Evolutionary conservation across 2,888 invertebrate species (phyloP), one percentile per base, ranked within the genome.

Genomic region (Stictocephala bisonia): DNA sequence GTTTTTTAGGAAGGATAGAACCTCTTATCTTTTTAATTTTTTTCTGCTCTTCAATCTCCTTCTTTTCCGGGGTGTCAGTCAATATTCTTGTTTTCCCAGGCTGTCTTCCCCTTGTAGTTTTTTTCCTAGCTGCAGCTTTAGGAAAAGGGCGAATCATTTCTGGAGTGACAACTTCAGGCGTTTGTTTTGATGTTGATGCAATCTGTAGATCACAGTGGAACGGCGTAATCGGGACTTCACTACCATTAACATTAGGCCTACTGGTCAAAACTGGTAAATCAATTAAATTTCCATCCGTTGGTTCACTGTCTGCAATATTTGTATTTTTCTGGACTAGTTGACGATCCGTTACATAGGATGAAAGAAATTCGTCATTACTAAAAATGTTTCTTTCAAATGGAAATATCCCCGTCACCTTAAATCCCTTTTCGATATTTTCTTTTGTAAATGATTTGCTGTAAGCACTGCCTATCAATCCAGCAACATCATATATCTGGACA

Each of bases 331-430:
- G 53, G 53, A n/a, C n/a, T n/a, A n/a, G n/a, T n/a, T n/a, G n/a
- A 53, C 70, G n/a, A 26, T 70, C 56, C 22, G 70, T 70, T 4
- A 70, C 56, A 24, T 24, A 22, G 15, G 56, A 56, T 2, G 56
- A 26, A 22, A 26, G 53, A 40, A 70, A 70, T 11, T 70, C 56
- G 13, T 56, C 53, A 18, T 53, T 24, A 13, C 0, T 13, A 24
- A 56, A 70, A 18, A 70, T 70, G 15, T 70, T 26, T 56, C 18
- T 11, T 2, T 35, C 2, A n/a, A 70, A 22, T 40, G 35, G 70
- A 56, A 6, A 41, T 15, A 70, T 70, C 40, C 70, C 70, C n/a
- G 56, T 56, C 13, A 70, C 70, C 3, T 22, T 11, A 40, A 70
- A 70, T 15, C 56, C 56, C 2, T n/a, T 70, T n/a, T 4, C 15